Evolutionary conservation across 2,797 vertebrate species (phyloP), one percentile per base, ranked within the genome.

Genomic region (Hypotaenidia okinawae): DNA sequence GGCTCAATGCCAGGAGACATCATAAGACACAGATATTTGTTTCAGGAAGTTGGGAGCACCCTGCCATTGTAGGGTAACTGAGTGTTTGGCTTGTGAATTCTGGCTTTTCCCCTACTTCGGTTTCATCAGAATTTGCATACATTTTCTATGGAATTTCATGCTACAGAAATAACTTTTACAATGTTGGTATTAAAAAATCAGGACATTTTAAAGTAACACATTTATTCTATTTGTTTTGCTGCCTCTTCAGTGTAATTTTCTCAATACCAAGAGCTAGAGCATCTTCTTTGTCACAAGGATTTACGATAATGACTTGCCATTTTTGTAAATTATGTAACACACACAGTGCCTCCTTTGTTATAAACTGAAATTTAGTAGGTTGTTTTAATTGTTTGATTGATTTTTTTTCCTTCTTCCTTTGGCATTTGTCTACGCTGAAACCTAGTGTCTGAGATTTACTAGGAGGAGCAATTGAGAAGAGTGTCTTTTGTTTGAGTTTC

Each of bases 291-390:
- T 96, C 59, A 90, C 59, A 54, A 89, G 95, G 94, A 98, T 97
- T 98, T 97, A 97, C 96, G 92, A 82, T 69, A 93, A 94, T 92
- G 89, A 94, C 95, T 97, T 96, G 89, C 93, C 70, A 33, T 84
- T 98, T 97, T 97, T 97, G 96, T 97, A 97, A 98, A 97, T 98
- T 98, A 97, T 97, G 94, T 96, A 97, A 95, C 81, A 84, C 77
- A 90, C 77, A 91, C 88, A 94, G 78, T 96, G 97, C 95, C 94
- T 96, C 82, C 94, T 95, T 97, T 96, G 84, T 96, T 97, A 75
- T 92, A 88, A 35, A 85, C 80, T 95, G 94, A 98, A 98, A 97
- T 97, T 96, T 97, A 97, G 94, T 95, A 97, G 94, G 92, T 93
- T 96, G 94, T 95, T 97, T 96, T 98, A 98, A 97, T 97, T 97